Conservation (phyloP, 2,888 invertebrate genomes). For the Busseola fusca region DNA sequence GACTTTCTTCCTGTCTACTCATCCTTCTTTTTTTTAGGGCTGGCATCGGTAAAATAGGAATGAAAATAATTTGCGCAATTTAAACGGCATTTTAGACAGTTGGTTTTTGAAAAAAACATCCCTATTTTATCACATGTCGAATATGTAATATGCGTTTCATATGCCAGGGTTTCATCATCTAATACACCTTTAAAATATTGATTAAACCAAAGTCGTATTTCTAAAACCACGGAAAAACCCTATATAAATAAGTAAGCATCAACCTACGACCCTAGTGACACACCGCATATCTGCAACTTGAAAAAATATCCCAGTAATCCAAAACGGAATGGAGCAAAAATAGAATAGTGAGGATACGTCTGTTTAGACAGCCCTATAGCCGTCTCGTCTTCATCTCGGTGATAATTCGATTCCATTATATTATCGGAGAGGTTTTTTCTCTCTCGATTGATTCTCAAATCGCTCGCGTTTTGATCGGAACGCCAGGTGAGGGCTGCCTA, state of each 20-base stretch:
- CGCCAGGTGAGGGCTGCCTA: constrained; percentile 70
- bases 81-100: not conserved
- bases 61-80: constrained; percentile 1
- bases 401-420: constrained; percentile 88
- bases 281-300: constrained; percentile 28
- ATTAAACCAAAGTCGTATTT: not conserved
- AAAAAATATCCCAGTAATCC: constrained; percentile 50
- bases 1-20: constrained; percentile 75
- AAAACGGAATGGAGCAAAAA: constrained; percentile 42
- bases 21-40: constrained; percentile 48
- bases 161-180: not conserved
- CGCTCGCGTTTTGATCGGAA: constrained; percentile 66
- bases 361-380: constrained; percentile 62
- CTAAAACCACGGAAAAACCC: constrained; percentile 5
- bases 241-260: constrained; percentile 22
- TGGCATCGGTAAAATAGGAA: constrained; percentile 21
- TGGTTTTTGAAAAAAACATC: not conserved
- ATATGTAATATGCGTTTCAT: not conserved
- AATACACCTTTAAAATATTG: not conserved
- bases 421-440: constrained; percentile 79
- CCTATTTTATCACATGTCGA: too few relatives aligned
- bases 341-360: constrained; percentile 26
- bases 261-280: constrained; percentile 10
- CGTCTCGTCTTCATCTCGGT: constrained; percentile 81
- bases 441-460: constrained; percentile 82